phyloP scores from a whole-genome alignment of 2,797 vertebrate genomes.

The Acrocephalus scirpaceus region DNA sequence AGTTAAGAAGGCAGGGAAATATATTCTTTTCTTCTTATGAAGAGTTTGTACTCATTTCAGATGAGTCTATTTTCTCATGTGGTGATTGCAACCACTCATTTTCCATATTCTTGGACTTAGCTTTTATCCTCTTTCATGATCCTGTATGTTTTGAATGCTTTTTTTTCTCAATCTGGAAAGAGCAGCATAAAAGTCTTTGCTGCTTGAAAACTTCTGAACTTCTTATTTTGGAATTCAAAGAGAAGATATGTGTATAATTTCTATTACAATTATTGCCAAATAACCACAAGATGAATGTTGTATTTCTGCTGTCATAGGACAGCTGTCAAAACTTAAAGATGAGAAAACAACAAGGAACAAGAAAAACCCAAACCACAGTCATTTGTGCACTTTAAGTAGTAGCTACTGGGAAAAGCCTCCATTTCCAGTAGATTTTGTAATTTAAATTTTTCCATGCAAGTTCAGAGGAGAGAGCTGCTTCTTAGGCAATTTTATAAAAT shows the following conservation, averaged over 20 bases:
- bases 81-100: neutral
- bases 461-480: neutral
- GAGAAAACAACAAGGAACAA: neutral
- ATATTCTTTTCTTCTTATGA: neutral
- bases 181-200: neutral
- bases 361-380: rapidly evolving
- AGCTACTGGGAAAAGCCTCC: neutral
- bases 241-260: neutral
- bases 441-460: neutral
- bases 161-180: neutral
- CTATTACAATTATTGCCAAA: neutral
- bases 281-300: neutral
- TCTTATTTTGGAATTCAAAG: neutral
- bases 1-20: neutral
- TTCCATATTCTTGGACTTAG: neutral
- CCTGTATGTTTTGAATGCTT: neutral
- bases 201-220: neutral
- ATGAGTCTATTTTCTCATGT: neutral
- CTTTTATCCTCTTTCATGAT: neutral
- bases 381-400: neutral
- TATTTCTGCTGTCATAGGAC: neutral
- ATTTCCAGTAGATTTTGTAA: neutral
- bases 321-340: neutral
- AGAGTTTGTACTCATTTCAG: neutral
- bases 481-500: neutral